phyloP scores from a whole-genome alignment of 64 coral and sea anemone species.

The Catalaphyllia jardinei region DNA sequence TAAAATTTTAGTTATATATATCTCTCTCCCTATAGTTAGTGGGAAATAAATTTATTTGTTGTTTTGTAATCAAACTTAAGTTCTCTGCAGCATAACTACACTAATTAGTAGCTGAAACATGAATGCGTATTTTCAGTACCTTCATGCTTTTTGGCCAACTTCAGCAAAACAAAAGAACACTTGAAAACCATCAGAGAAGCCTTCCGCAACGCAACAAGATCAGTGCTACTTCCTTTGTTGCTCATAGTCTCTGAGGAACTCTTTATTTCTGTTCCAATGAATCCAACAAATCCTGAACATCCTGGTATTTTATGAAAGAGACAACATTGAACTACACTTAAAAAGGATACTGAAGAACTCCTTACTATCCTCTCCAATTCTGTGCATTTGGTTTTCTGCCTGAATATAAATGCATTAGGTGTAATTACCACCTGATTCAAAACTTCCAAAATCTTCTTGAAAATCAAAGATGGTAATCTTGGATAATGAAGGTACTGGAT shows the following conservation, averaged over 20 bases:
- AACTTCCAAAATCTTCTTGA: slow-evolving; percentile 63
- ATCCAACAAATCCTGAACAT: slow-evolving; percentile 46
- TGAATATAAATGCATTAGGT: slow-evolving; percentile 5
- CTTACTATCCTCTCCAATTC: background rate
- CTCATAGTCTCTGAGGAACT: background rate
- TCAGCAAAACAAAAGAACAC: slow-evolving; percentile 30
- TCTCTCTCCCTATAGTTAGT: no score
- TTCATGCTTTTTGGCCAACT: slow-evolving; percentile 3
- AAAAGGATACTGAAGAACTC: slow-evolving; percentile 35
- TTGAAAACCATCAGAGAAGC: slow-evolving; percentile 51
- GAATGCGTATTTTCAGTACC: slow-evolving; percentile 5
- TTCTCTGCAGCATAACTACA: background rate
- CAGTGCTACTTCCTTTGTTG: background rate
- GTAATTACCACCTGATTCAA: slow-evolving; percentile 1
- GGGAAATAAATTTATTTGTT: no score
- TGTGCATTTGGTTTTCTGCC: background rate
- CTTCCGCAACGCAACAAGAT: slow-evolving; percentile 44
- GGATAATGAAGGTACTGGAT: slow-evolving; percentile 54
- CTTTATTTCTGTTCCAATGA: slow-evolving; percentile 54
- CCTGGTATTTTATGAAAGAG: slow-evolving; percentile 57
- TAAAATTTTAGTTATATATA: no score
- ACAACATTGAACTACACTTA: slow-evolving; percentile 66
- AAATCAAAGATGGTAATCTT: slow-evolving; percentile 43
- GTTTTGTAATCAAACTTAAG: background rate
- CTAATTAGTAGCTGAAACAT: background rate